Evolutionary conservation across 2,888 invertebrate species (phyloP), one percentile per base, ranked within the genome.

Genomic region (Melikaiella ostensackeni): DNA sequence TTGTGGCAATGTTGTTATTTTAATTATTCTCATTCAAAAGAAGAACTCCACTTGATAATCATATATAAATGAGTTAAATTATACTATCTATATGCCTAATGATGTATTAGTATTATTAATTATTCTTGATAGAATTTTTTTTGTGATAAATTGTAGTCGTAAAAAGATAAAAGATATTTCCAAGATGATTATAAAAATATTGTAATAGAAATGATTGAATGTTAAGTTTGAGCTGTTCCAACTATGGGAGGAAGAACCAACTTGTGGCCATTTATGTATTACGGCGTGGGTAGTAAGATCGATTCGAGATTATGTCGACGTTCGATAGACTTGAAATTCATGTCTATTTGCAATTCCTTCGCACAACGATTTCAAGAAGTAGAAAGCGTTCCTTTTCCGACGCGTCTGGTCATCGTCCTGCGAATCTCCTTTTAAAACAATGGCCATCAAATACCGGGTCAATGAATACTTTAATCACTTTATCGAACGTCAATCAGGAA

Each of bases 391-490:
- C 38, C 38, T n/a, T 64, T 13, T 8, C 11, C 6, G 21, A 35
- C 21, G 35, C 59, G 35, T 8, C 33, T 63, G 63, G 63, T 63
- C 35, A 63, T 63, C 35, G 63, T 63, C 63, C 63, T 63, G 63
- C 35, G 63, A 63, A 63, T 63, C 63, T 63, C 16, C 30, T 33
- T 35, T 33, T 63, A 70, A 70, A 70, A 70, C 50, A 70, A 70
- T 70, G 30, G 70, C 50, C 50, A 70, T 6, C 50, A 21, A 70
- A 70, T 55, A 50, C 30, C 30, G 70, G 70, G 50, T 33, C 50
- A 70, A 50, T 70, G 70, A 30, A 50, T 55, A 50, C 19, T 11
- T 70, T 55, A 70, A 70, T 70, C 19, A 27, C n/a, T 19, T 50
- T 30, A 13, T 50, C 19, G 27, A 50, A 50, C 33, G 70, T n/a